Evolutionary conservation across 1,140 invertebrate genomes (phyloP), one percentile per base, ranked within the genome.

Genomic region (Tetramorium alpestre): DNA sequence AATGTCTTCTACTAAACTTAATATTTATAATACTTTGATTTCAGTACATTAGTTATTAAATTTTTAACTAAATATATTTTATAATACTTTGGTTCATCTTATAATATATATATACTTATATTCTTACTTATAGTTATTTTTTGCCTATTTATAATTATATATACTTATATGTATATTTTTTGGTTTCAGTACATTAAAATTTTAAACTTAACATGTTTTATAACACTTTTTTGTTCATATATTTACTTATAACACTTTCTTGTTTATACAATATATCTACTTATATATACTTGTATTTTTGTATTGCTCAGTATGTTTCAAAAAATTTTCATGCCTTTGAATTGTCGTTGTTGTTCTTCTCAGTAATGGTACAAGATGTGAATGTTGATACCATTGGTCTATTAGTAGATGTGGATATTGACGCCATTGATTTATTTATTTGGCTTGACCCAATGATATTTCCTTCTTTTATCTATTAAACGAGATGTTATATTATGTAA

Each of bases 401-500:
- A 72, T 72, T 72, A 8, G 8, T 44, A 28, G 25, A 51, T 72
- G 25, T 54, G 7, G 8, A 33, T 54, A 2, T 72, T 54, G 47
- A 72, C 69, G 49, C 16, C 49, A 11, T 72, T 54, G 47, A 3
- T 54, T 10, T 54, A 72, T 72, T 72, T 72, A n/a, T 54, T 72
- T 25, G 44, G 11, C 67, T 70, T 72, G 47, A 10, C 25, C 18
- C 22, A 28, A 25, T 69, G 41, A 69, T 49, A 70, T 18, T 70
- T 70, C 22, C 22, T 70, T 70, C 7, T 51, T 70, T 70, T 22
- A 70, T 70, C 44, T 51, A 13, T 70, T 70, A 70, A 70, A 70
- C 22, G 25, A 70, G 67, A 70, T 70, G 33, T 70, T 70, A 70
- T 67, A 44, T 67, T 44, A 67, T 67, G 18, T 70, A 70, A 70